A percentile compares a stretch with the other conserved stretches of the same genome.
Conservation (phyloP, 1,140 invertebrate species). For the Maniola jurtina region DNA sequence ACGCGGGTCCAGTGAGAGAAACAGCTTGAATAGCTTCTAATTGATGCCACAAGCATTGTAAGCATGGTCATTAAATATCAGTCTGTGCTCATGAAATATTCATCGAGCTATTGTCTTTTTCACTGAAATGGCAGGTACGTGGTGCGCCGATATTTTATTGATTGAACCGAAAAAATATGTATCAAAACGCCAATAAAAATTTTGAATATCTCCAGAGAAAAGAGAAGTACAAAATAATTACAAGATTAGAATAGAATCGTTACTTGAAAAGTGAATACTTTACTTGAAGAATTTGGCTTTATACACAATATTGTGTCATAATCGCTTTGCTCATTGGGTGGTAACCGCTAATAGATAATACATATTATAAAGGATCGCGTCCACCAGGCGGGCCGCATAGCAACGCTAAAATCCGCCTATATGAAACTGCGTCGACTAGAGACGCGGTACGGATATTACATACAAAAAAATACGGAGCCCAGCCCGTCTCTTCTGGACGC, state of each 20-base stretch:
- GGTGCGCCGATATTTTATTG: slow-evolving; percentile 27
- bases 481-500: no score
- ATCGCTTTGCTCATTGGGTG: no score
- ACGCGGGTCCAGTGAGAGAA: slow-evolving; percentile 33
- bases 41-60: slow-evolving; percentile 56
- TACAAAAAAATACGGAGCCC: no score
- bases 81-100: slow-evolving; percentile 57
- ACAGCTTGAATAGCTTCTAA: slow-evolving; percentile 54
- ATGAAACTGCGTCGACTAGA: no score
- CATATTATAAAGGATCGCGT: no score
- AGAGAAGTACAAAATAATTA: neutral
- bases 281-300: no score
- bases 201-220: neutral
- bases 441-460: no score
- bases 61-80: slow-evolving; percentile 51
- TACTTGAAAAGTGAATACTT: no score
- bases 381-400: no score
- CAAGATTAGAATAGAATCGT: neutral
- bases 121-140: slow-evolving; percentile 21
- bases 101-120: slow-evolving; percentile 51
- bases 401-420: no score
- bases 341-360: no score
- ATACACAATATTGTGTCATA: no score
- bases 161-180: neutral
- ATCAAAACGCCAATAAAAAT: neutral